Evolutionary conservation across 2,113 vertebrate species (phyloP).

Genomic region (Catharus bicknelli): DNA sequence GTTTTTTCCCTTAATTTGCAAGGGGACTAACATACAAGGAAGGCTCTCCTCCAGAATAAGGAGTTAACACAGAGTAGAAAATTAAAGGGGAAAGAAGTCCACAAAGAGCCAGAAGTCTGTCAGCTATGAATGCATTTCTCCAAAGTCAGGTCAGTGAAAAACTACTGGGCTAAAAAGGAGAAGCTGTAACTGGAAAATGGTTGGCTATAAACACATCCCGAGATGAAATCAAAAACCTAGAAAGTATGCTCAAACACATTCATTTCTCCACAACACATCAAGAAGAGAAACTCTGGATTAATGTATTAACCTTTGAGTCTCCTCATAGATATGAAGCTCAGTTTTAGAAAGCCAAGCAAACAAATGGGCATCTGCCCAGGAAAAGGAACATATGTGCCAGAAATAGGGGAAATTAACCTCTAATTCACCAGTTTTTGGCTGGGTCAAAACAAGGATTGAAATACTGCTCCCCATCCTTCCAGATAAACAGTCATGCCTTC

Average conservation of each 20-base stretch:
- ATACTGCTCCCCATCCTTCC: background rate
- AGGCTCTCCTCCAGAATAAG: background rate
- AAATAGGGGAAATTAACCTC: background rate
- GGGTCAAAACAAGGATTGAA: background rate
- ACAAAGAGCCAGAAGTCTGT: background rate
- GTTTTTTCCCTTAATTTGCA: background rate
- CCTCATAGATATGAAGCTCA: background rate
- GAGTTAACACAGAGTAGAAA: background rate
- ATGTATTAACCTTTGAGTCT: background rate
- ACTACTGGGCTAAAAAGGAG: background rate
- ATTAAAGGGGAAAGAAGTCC: background rate
- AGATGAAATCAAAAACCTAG: background rate
- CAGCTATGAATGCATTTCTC: background rate
- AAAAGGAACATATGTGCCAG: background rate
- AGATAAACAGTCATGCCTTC: background rate
- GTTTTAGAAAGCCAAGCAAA: background rate
- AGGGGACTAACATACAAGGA: background rate
- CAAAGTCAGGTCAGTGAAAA: background rate
- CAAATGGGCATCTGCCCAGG: background rate
- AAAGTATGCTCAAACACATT: background rate
- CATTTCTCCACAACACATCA: background rate
- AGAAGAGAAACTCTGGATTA: background rate
- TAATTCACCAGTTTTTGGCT: background rate
- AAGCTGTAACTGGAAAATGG: background rate
- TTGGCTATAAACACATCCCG: background rate